Conservation (phyloP, 2,797 vertebrate genomes). For the Chanos chanos region DNA sequence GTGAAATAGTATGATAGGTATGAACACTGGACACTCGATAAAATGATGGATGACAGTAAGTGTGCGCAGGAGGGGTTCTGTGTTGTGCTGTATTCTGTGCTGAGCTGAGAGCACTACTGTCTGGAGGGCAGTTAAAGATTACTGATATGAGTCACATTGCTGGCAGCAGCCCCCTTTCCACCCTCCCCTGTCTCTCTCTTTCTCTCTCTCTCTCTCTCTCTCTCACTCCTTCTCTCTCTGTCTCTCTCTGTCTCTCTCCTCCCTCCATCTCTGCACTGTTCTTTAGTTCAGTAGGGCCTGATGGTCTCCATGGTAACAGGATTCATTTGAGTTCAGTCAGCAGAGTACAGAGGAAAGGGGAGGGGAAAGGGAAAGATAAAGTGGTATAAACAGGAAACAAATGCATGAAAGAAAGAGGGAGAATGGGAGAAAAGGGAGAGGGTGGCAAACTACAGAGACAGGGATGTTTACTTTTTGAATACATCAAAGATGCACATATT, state of each 20-base stretch:
- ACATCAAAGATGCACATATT: background rate
- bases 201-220: background rate
- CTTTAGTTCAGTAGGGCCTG: slow-evolving; percentile 38
- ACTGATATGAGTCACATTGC: slow-evolving; percentile 51
- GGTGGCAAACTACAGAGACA: slow-evolving; percentile 4
- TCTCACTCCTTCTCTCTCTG: too few relatives aligned
- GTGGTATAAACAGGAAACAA: slow-evolving; percentile 13
- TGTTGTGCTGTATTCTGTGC: slow-evolving; percentile 23
- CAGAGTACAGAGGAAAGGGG: slow-evolving; percentile 16
- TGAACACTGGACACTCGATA: too few relatives aligned
- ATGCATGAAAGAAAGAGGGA: slow-evolving; percentile 2
- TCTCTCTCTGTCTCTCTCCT: background rate
- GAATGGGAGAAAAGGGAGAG: background rate
- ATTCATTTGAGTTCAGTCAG: slow-evolving; percentile 49
- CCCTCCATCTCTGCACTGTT: background rate
- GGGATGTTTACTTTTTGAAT: slow-evolving; percentile 22
- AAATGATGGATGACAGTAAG: background rate
- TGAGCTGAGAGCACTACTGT: slow-evolving; percentile 38
- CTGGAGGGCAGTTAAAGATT: slow-evolving; percentile 44
- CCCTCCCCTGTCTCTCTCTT: slow-evolving; percentile 18
- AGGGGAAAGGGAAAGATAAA: background rate
- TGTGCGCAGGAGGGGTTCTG: slow-evolving; percentile 7
- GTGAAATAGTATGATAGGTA: background rate
- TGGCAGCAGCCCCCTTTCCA: slow-evolving; percentile 30
- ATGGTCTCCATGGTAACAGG: slow-evolving; percentile 73